Evolutionary conservation across 2,888 invertebrate species (phyloP).

Genomic region (Adelognathus sp.): DNA sequence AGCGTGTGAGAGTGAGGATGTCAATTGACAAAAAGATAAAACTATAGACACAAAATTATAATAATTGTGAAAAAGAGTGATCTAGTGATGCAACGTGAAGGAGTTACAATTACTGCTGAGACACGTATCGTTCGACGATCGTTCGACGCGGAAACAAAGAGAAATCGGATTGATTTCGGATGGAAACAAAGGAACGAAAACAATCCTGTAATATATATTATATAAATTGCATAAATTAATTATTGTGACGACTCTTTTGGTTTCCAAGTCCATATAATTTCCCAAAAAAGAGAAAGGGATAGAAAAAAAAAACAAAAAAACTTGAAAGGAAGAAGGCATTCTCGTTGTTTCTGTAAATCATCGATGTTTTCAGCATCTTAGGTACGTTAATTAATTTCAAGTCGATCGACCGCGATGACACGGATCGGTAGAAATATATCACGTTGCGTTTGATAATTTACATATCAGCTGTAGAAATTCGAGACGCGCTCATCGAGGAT

Average conservation of each 20-base stretch:
- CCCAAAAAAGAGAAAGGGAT: too few species aligned
- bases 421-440: not conserved
- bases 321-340: not conserved
- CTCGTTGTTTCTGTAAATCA: not conserved
- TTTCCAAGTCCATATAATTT: slow-evolving; percentile 35
- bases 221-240: slow-evolving; percentile 71
- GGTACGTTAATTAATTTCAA: slow-evolving; percentile 21
- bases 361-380: not conserved
- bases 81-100: slow-evolving; percentile 65
- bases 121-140: slow-evolving; percentile 41
- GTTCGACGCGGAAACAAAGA: slow-evolving; percentile 60
- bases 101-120: slow-evolving; percentile 62
- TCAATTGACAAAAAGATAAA: slow-evolving; percentile 25
- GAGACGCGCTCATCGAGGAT: slow-evolving; percentile 25
- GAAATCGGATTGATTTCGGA: slow-evolving; percentile 62
- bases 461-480: slow-evolving; percentile 49
- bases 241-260: slow-evolving; percentile 54
- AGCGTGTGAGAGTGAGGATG: slow-evolving; percentile 47
- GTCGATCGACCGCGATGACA: slow-evolving; percentile 22
- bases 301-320: too few species aligned
- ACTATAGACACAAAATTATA: slow-evolving; percentile 17
- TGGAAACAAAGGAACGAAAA: slow-evolving; percentile 14
- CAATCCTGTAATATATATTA: slow-evolving; percentile 49
- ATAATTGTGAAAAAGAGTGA: slow-evolving; percentile 18
- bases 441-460: slow-evolving; percentile 37